These are phyloP conservation scores for Drosophila anomelani DNA, from an alignment of 2,888 invertebrate genomes.

Conservation along the genomic window DNA sequence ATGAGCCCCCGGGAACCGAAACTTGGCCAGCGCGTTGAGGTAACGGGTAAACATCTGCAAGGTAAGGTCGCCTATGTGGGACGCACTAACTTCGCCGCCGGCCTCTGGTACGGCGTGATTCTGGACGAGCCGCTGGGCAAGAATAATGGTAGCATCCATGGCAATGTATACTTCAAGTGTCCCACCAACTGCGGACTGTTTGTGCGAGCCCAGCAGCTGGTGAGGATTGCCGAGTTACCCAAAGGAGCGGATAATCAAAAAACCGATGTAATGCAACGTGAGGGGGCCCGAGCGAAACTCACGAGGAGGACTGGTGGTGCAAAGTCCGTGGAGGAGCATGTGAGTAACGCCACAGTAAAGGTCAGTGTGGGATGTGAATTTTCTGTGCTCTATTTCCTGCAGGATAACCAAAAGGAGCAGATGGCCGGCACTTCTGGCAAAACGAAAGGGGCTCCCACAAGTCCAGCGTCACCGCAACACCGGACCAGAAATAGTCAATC, in stretches of 20 bases:
- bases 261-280: constrained; percentile 62
- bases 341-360: constrained; percentile 35
- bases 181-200: constrained; percentile 97
- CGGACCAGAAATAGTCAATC: constrained; percentile 6
- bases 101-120: constrained; percentile 97
- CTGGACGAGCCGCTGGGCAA: constrained; percentile 97
- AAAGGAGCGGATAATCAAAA: constrained; percentile 39
- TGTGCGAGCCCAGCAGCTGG: constrained; percentile 94
- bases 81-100: constrained; percentile 94
- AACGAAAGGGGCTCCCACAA: constrained; percentile 1
- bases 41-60: constrained; percentile 91
- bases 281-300: constrained; percentile 40
- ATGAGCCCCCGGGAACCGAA: constrained; percentile 68
- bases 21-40: constrained; percentile 73
- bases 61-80: constrained; percentile 97
- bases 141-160: constrained; percentile 97
- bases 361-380: not conserved
- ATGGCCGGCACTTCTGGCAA: constrained; percentile 29
- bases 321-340: constrained; percentile 54
- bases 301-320: constrained; percentile 31
- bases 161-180: constrained; percentile 97
- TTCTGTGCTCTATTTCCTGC: not conserved
- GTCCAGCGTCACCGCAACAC: constrained; percentile 28
- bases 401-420: constrained; percentile 37
- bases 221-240: constrained; percentile 81